Conservation (phyloP, 2,888 invertebrate species). For the Gasteruption jaculator region DNA sequence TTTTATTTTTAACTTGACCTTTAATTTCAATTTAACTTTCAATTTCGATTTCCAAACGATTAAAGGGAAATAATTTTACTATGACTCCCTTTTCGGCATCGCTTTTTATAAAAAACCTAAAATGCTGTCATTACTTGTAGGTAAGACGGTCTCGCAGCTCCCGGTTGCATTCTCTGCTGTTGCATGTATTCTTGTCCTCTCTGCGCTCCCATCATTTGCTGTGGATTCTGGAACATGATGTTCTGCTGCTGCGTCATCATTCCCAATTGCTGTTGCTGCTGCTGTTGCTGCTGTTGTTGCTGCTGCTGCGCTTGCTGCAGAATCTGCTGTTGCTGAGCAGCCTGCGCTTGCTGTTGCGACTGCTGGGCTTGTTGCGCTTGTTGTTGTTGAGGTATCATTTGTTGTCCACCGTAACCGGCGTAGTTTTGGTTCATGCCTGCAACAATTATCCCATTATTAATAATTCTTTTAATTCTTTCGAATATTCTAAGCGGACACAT, state of each 20-base stretch:
- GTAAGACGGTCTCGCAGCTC: constrained; percentile 59
- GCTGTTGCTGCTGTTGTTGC: constrained; percentile 49
- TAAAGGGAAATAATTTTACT: too few relatives aligned
- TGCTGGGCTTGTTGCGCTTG: constrained; percentile 33
- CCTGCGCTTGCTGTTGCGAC: constrained; percentile 35
- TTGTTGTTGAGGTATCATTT: constrained; percentile 46
- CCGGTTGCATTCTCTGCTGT: constrained; percentile 58
- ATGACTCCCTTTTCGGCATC: too few relatives aligned
- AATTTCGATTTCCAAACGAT: too few relatives aligned
- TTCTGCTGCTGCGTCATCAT: constrained; percentile 45
- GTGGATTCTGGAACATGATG: constrained; percentile 49
- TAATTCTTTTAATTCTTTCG: constrained; percentile 2
- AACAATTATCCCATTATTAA: constrained; percentile 16
- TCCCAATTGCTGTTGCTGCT: constrained; percentile 46
- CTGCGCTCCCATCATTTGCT: constrained; percentile 62
- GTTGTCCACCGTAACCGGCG: constrained; percentile 58
- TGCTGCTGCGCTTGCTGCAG: constrained; percentile 54
- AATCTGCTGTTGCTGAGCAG: constrained; percentile 36
- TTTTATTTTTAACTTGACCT: too few relatives aligned
- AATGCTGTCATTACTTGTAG: constrained; percentile 56
- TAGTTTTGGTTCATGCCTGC: constrained; percentile 62
- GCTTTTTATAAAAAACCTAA: too few relatives aligned
- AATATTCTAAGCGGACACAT: background rate
- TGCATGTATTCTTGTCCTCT: constrained; percentile 59
- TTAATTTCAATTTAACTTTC: too few relatives aligned